Evolutionary conservation across 2,113 vertebrate genomes (phyloP).

Genomic region (Copsychus sechellarum): DNA sequence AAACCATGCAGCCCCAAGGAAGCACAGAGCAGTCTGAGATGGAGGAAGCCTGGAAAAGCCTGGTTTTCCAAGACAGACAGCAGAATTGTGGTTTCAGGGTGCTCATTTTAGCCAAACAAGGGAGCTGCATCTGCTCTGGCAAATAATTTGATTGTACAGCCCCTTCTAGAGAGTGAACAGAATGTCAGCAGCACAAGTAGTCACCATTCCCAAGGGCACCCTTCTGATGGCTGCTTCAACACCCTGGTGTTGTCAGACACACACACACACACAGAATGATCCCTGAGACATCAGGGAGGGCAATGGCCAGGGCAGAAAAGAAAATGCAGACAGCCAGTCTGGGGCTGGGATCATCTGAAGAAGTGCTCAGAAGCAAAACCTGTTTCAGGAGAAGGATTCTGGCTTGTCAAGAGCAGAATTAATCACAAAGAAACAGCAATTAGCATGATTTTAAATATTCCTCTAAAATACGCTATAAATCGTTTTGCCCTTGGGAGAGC

Average conservation of each 20-base stretch:
- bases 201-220: not conserved
- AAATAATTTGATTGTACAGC: not conserved
- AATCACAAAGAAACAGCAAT: conserved; percentile 56
- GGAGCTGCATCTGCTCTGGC: not conserved
- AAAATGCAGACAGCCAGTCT: not conserved
- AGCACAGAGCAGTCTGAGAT: not conserved
- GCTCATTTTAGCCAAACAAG: not conserved
- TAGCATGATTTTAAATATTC: conserved; percentile 69
- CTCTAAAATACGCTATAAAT: conserved; percentile 49
- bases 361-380: conserved; percentile 22
- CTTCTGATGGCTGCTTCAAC: not conserved
- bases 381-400: conserved; percentile 37
- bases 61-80: not conserved
- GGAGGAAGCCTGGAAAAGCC: not conserved
- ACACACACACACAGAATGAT: not conserved
- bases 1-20: not conserved
- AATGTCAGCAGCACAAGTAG: not conserved
- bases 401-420: conserved; percentile 42
- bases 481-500: conserved; percentile 30
- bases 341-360: not conserved
- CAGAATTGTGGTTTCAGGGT: not conserved
- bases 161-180: not conserved
- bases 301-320: not conserved
- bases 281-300: not conserved
- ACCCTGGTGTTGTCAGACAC: not conserved